phyloP scores from a whole-genome alignment of 1,140 invertebrate genomes.

The Phocides pigmalion region DNA sequence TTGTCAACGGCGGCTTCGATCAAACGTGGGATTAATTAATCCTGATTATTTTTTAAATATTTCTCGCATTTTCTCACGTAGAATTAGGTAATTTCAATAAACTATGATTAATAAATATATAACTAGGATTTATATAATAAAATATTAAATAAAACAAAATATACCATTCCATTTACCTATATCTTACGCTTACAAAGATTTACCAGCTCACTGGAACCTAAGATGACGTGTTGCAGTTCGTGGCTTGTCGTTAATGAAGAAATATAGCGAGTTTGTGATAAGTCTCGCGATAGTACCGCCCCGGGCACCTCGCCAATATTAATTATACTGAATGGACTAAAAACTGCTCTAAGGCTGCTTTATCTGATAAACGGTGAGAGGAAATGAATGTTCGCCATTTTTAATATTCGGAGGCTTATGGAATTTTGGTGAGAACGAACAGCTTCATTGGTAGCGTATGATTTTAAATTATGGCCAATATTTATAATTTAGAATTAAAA shows the following conservation, averaged over 20 bases:
- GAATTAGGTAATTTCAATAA: too few relatives aligned
- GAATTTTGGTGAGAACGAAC: conserved; percentile 17
- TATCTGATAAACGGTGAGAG: conserved; percentile 53
- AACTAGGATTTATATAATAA: too few relatives aligned
- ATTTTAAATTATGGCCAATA: too few relatives aligned
- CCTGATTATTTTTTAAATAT: too few relatives aligned
- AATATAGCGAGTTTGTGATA: conserved; percentile 77
- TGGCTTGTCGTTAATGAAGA: conserved; percentile 78
- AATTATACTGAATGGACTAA: conserved; percentile 58
- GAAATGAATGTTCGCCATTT: conserved; percentile 34
- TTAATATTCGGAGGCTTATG: conserved; percentile 25
- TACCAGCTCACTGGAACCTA: conserved; percentile 37
- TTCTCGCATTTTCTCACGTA: too few relatives aligned
- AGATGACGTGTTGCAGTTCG: conserved; percentile 54
- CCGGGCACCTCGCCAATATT: conserved; percentile 62
- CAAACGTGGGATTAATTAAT: too few relatives aligned
- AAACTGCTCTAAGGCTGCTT: conserved; percentile 45
- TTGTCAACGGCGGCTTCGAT: too few relatives aligned
- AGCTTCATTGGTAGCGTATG: background rate
- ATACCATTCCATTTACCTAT: conserved; percentile 21
- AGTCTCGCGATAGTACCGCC: conserved; percentile 61
- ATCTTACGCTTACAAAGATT: conserved; percentile 39
- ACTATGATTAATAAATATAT: too few relatives aligned
- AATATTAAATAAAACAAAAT: background rate
- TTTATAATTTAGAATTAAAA: background rate